Base-by-base conservation (phyloP, 2,888 invertebrate genomes). In the Heliconius aoede region DNA sequence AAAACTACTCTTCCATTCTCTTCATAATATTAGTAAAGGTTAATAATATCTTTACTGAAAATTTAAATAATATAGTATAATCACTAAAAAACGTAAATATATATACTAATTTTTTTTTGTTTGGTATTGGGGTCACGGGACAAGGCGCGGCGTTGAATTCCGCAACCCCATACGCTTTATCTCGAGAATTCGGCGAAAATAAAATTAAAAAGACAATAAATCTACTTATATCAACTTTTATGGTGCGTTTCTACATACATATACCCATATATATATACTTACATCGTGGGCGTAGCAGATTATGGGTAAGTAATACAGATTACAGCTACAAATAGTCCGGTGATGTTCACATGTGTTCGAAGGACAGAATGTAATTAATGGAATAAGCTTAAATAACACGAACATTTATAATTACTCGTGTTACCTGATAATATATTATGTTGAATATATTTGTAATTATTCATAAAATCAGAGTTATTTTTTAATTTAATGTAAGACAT, bases 341-440 rank as follows among this genome's bases (percentile, higher is more conserved):
- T 55, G 24, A 18, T 51, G 69, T 51, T 69, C 69, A 69, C 69
- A 69, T 55, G 55, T 69, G 69, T 69, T 69, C 30, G 28, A 3
- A 69, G 21, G 55, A 69, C 30, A 7, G 18, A 21, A 28, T 26
- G 26, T 55, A 24, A 69, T 32, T 69, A 69, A 69, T 69, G 69
- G 69, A 69, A 69, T 40, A 15, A 18, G 21, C 30, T 60, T 26
- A 60, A 60, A 60, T 15, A 24, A 60, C 18, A 15, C 24, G 28
- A 24, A 24, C 36, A 24, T 65, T 65, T 24, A 0, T 3, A 36
- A 7, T 65, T 40, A 3, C 3, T 18, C 4, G 24, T 65, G 24
- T 65, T 65, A 36, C 18, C 65, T 40, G 15, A 36, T 65, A 8
- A 26, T 24, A 21, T 64, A 8, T 40, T 24, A 21, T 64, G 13